Base-by-base conservation (phyloP, 2,888 invertebrate genomes). In the Xestia c-nigrum region DNA sequence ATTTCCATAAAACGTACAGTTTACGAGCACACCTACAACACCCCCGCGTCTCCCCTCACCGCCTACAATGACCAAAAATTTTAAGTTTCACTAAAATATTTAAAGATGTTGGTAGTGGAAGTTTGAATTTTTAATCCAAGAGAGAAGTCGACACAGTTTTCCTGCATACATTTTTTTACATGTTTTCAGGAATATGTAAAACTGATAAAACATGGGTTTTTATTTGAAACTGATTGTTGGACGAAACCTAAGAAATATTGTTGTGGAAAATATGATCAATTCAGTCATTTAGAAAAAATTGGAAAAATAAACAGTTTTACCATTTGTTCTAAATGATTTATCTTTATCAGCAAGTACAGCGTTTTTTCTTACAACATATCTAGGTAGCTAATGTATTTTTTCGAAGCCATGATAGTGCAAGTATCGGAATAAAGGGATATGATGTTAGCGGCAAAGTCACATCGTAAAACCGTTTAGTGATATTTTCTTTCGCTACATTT, bases 1-100 rank as follows among this genome's bases (percentile, higher is more conserved):
- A 94, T 94, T 95, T 94, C 94, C 95, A 95, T 95, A 95, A 95
- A 95, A 93, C 92, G 92, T 91, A 93, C 91, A 91, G 89, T 95
- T 95, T 95, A 94, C 94, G 94, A 94, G 85, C 93, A 86, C 93
- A 85, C 86, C 87, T 88, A 93, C 93, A 92, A 91, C 91, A 87
- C 89, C 87, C 86, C 85, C 81, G 83, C 80, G 78, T 80, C 88
- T 82, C 86, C 85, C 80, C 80, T 71, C 64, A 9, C 81, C 85
- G 81, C 88, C 86, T 85, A 85, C 84, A 86, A 80, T 90, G 89
- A 89, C 90, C 90, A 87, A 88, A n/a, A 86, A 89, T 86, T 83
- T 78, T 81, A 87, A 88, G 78, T 89, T 89, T 82, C 86, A 84
- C 74, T 83, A 86, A 82, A 85, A 81, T 81, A 86, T 79, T 81